Conservation (phyloP, 2,888 invertebrate species). For the Gisinianus flammeolus region DNA sequence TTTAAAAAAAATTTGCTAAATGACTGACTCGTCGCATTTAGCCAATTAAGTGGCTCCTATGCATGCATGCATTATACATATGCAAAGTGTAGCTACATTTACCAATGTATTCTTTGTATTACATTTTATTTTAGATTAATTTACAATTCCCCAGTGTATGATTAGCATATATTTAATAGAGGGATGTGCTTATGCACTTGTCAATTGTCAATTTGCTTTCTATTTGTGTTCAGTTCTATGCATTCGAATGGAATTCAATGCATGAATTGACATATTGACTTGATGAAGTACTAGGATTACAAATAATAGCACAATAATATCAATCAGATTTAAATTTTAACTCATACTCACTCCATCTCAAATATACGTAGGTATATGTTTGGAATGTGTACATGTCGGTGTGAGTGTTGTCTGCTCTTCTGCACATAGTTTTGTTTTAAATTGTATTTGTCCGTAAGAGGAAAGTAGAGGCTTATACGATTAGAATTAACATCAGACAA, state of each 20-base stretch:
- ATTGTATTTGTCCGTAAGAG: too few species aligned
- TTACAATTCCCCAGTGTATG: background rate
- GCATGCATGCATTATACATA: background rate
- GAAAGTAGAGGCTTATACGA: too few species aligned
- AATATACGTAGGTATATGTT: background rate
- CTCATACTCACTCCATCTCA: background rate
- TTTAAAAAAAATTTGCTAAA: background rate
- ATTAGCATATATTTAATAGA: background rate
- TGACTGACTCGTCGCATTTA: background rate
- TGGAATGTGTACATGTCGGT: too few species aligned
- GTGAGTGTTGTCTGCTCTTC: too few species aligned
- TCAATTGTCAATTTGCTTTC: background rate
- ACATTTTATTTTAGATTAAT: background rate
- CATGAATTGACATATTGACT: too few species aligned
- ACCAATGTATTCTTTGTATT: background rate
- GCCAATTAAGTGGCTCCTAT: background rate
- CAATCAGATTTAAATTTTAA: too few species aligned
- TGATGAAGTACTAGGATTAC: too few species aligned
- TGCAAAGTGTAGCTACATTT: background rate
- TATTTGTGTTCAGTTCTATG: background rate
- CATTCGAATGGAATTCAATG: too few species aligned
- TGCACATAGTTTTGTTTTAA: too few species aligned
- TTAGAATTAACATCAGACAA: too few species aligned
- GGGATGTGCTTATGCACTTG: too few species aligned
- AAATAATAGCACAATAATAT: too few species aligned